A percentile compares a stretch with the other conserved stretches of the same genome.
phyloP scores from a whole-genome alignment of 2,113 vertebrate genomes.

The Gambusia holbrooki region DNA sequence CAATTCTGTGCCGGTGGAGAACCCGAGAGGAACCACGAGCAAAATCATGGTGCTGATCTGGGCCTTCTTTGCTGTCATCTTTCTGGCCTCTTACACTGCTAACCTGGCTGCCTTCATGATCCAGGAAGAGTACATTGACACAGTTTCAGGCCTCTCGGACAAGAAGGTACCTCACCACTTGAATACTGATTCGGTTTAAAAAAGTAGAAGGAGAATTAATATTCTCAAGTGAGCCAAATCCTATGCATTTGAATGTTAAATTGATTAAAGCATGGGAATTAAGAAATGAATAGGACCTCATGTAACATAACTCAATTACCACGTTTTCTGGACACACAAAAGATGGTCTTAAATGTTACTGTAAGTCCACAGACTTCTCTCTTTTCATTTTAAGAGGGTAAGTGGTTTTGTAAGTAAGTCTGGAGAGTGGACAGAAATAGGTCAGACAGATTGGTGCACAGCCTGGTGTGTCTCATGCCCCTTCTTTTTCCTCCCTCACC shows the following conservation, averaged over 20 bases:
- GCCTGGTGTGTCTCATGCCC: conserved; percentile 66
- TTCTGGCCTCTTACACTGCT: conserved; percentile 95
- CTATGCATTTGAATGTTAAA: conserved; percentile 59
- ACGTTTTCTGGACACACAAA: conserved; percentile 42
- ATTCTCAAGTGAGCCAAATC: conserved; percentile 59
- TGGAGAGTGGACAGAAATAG: conserved; percentile 73
- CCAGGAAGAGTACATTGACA: conserved; percentile 96
- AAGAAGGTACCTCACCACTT: conserved; percentile 82
- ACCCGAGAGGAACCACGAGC: conserved; percentile 93
- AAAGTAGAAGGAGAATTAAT: conserved; percentile 55
- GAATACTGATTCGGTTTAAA: conserved; percentile 59
- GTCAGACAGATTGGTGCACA: conserved; percentile 76
- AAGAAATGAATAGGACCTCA: conserved; percentile 61
- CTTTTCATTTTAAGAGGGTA: conserved; percentile 52
- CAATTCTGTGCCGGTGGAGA: conserved; percentile 96
- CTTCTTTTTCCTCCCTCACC: conserved; percentile 51
- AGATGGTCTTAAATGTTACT: conserved; percentile 45
- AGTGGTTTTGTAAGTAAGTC: conserved; percentile 55
- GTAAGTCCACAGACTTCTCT: conserved; percentile 43
- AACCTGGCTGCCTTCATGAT: conserved; percentile 97
- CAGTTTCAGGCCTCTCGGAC: conserved; percentile 93
- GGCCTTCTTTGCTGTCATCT: conserved; percentile 97
- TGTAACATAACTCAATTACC: conserved; percentile 55
- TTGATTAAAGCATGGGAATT: conserved; percentile 64
- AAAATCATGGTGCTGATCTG: conserved; percentile 98